A percentile compares a stretch with the other conserved stretches of the same genome.
These are phyloP conservation scores for Dinoponera quadriceps DNA, from an alignment of 1,140 invertebrate genomes.

Conservation along the genomic window DNA sequence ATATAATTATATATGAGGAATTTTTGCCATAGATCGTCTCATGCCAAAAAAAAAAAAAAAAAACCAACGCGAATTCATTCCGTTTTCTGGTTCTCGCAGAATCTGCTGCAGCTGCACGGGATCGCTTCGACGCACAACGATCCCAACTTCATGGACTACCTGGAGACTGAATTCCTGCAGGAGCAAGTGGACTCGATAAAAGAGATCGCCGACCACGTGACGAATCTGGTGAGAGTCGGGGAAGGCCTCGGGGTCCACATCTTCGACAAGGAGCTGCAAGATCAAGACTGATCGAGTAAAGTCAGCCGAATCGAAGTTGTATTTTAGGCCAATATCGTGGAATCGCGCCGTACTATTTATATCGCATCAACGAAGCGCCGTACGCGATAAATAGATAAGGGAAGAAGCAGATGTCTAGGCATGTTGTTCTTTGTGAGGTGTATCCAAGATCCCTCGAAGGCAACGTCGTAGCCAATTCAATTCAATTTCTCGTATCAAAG, in stretches of 20 bases:
- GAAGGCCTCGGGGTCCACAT: conserved; percentile 91
- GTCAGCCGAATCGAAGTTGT: neutral
- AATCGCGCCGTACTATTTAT: neutral
- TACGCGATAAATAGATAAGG: neutral
- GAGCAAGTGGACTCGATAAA: conserved; percentile 93
- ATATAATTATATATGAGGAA: too few relatives aligned
- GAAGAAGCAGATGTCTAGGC: neutral
- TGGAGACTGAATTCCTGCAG: conserved; percentile 90
- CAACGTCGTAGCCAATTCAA: conserved; percentile 3
- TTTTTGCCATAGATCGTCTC: too few relatives aligned
- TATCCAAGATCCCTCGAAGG: neutral
- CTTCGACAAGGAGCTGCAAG: conserved; percentile 89
- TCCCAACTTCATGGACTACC: conserved; percentile 90
- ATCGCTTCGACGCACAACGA: conserved; percentile 89
- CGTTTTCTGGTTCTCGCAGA: conserved; percentile 79
- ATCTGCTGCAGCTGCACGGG: conserved; percentile 89
- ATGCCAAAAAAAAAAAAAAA: too few relatives aligned
- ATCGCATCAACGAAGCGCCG: neutral
- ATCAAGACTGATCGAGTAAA: conserved; percentile 53
- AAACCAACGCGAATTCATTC: neutral
- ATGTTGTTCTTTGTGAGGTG: neutral
- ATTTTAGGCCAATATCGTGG: conserved; percentile 14
- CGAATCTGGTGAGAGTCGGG: conserved; percentile 90
- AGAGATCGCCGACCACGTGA: conserved; percentile 89
- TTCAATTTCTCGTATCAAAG: conserved; percentile 22